These are phyloP conservation scores for Noctua comes DNA, from an alignment of 2,888 invertebrate genomes.

Conservation along the genomic window DNA sequence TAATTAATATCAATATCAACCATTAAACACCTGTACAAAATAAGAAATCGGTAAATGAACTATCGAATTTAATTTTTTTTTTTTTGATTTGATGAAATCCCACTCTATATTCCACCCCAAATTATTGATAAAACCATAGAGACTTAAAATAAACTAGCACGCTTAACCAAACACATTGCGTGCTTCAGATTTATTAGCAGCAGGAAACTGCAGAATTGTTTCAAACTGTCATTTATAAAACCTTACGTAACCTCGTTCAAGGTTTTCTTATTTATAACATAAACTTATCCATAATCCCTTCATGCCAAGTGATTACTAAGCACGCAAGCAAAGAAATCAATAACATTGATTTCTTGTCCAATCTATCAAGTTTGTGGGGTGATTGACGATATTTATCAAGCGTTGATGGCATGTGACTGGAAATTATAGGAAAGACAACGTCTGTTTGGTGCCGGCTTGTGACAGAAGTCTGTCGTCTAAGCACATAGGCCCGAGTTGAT, in stretches of 20 bases:
- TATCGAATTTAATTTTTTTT: not conserved
- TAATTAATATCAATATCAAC: too few species aligned
- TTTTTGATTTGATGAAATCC: not conserved
- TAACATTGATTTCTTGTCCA: slow-evolving; percentile 10
- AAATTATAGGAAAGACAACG: not conserved
- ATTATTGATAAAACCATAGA: not conserved
- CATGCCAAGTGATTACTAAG: slow-evolving; percentile 14
- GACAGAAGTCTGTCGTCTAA: not conserved
- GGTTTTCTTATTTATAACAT: slow-evolving; percentile 20
- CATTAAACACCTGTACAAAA: too few species aligned
- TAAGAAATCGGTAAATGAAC: not conserved
- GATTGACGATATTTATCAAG: not conserved
- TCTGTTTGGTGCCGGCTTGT: not conserved
- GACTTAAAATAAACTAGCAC: slow-evolving; percentile 19
- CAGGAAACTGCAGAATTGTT: slow-evolving; percentile 14
- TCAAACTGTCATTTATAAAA: slow-evolving; percentile 6
- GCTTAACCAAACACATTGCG: slow-evolving; percentile 29
- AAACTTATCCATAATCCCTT: not conserved
- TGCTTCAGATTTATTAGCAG: slow-evolving; percentile 30
- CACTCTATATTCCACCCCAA: not conserved
- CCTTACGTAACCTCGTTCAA: slow-evolving; percentile 14
- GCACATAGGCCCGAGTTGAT: too few species aligned
- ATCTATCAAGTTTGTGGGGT: not conserved
- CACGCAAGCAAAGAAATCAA: slow-evolving; percentile 48
- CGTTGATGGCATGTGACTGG: not conserved